Base-by-base conservation (phyloP, 2,888 invertebrate species). In the Chloroclysta siterata region DNA sequence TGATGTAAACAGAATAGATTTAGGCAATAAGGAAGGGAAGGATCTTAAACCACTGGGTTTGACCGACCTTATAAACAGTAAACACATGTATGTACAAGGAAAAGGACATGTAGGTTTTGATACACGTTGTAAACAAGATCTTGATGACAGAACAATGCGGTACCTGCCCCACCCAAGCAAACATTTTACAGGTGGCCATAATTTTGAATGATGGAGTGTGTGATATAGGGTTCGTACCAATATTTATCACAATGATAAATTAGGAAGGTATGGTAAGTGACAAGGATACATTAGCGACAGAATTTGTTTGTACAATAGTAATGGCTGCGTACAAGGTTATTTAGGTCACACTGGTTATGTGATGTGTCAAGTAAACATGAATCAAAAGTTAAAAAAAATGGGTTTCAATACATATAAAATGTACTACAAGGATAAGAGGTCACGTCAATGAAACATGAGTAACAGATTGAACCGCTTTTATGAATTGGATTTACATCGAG, bases 1-100 rank as follows among this genome's bases (percentile, higher is more conserved):
- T 44, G 59, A 53, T 46, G 62, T 66, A 68, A 66, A 66, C 62
- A 71, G 47, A 70, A 22, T 53, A 42, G 52, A 29, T 62, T 63
- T 63, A 66, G 71, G 63, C 68, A 68, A 55, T 52, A n/a, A 62
- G 62, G 22, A 22, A 22, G 22, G 64, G 65, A 46, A 51, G 51
- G 56, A 52, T 28, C 59, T 41, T 14, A 13, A 44, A 11, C 22
- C 41, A 50, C 33, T 53, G 14, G 62, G 46, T 55, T 39, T 56
- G 14, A 48, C 46, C 64, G 66, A 52, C 69, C 69, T 65, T 57
- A 22, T 22, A 22, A 22, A 22, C 22, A 54, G 56, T 52, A 47
- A 61, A 56, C 61, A 62, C 29, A 44, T 15, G 36, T 53, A 28
- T 53, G 46, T 54, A 53, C 55, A 13, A 33, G 44, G 29, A 54